Base-by-base conservation (phyloP, 2,113 vertebrate species). In the Scatophagus argus region DNA sequence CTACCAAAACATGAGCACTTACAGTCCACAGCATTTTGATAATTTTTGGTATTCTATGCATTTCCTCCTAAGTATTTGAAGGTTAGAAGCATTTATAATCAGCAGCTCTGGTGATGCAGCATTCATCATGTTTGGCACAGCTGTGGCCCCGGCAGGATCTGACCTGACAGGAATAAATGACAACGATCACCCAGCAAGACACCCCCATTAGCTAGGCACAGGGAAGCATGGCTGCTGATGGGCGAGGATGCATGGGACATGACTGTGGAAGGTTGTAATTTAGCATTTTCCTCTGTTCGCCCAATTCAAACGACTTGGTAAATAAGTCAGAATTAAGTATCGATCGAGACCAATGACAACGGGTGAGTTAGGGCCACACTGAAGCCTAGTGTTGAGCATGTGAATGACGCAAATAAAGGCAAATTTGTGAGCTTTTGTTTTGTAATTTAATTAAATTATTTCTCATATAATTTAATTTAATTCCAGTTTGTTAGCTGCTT, bases 101-200 rank as follows among this genome's bases (percentile, higher is more conserved):
- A 76, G 80, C 70, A 61, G 80, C 88, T 85, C 79, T 46, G 61
- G 84, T 60, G 67, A 89, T 16, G 77, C 63, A 59, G 78, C 92
- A 92, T 94, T 90, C 78, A 93, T 94, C 93, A 94, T 58, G 49
- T 82, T 76, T 88, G 79, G 84, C 83, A 60, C 68, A 51, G 83
- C 79, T 29, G 52, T 41, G 61, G 79, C 77, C 87, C 87, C 88
- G 58, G 83, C 82, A 88, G 85, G 82, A 91, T 85, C 75, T 74
- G 71, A 83, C 70, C 87, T 89, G 93, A 93, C 93, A 90, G 82
- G 91, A 90, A 94, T 91, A 93, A 93, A 95, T 87, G 89, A 89
- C 86, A 86, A 44, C 83, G 58, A 88, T 92, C 91, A 91, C 85
- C 86, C 43, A 72, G 67, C 82, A 25, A 82, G 82, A 58, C 86